A percentile compares a stretch with the other conserved stretches of the same genome.
Conservation (phyloP, 2,113 vertebrate species). For the Phrynosoma blainvillii region DNA sequence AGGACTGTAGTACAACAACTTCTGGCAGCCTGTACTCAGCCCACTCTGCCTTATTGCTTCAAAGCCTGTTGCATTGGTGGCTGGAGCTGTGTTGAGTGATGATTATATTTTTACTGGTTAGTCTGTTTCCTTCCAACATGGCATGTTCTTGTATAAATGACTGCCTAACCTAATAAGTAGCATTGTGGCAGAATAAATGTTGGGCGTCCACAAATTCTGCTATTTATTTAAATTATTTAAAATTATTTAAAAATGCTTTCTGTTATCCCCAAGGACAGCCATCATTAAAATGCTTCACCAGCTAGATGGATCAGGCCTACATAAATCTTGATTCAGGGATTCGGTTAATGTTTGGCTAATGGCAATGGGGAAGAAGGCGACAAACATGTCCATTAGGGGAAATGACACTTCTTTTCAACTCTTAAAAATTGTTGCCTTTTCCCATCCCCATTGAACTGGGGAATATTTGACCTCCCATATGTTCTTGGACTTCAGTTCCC, state of each 20-base stretch:
- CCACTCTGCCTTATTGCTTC: background rate
- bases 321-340: background rate
- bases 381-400: background rate
- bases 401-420: background rate
- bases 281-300: constrained; percentile 31
- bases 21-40: no score
- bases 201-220: constrained; percentile 42
- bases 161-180: constrained; percentile 19
- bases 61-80: constrained; percentile 14
- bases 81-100: constrained; percentile 8
- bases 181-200: constrained; percentile 24
- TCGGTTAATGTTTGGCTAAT: background rate
- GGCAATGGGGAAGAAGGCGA: background rate
- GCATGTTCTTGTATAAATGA: constrained; percentile 11
- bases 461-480: no score
- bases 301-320: constrained; percentile 19
- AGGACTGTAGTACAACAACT: no score
- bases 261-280: constrained; percentile 12
- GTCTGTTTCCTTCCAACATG: background rate
- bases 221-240: constrained; percentile 5
- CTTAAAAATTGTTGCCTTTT: background rate
- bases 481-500: no score
- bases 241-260: constrained; percentile 17
- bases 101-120: constrained; percentile 4
- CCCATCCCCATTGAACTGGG: background rate